Percentiles rank a stretch among this genome's conserved stretches.
These are phyloP conservation scores for Tiliacea citrago DNA, from an alignment of 2,888 invertebrate genomes.

Conservation along the genomic window DNA sequence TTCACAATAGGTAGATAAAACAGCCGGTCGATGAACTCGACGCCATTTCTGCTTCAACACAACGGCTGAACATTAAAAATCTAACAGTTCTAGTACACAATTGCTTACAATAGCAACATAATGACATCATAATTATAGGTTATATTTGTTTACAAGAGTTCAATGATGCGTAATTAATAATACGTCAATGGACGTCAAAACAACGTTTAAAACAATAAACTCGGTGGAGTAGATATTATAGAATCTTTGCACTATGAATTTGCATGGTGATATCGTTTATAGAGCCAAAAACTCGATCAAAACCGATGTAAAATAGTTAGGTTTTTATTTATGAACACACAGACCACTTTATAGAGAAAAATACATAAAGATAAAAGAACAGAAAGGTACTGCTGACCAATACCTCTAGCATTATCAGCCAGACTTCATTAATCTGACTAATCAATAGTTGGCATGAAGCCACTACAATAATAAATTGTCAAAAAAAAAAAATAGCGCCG, in stretches of 20 bases:
- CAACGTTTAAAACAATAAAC: not conserved
- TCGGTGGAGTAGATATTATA: not conserved
- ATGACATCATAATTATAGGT: conserved; percentile 16
- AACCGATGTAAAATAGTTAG: no score
- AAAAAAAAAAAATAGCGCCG: no score
- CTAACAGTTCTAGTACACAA: not conserved
- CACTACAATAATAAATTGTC: no score
- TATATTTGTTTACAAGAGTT: conserved; percentile 1
- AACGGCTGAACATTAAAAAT: not conserved
- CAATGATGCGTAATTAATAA: not conserved
- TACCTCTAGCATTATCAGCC: no score
- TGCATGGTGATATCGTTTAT: no score
- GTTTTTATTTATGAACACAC: no score
- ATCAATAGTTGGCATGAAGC: no score
- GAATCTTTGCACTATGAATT: not conserved
- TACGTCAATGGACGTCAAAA: not conserved
- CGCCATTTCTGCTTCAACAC: conserved; percentile 5
- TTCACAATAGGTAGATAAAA: conserved; percentile 8
- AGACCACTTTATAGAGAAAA: no score
- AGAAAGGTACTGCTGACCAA: no score
- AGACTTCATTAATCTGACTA: no score
- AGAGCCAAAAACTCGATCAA: no score
- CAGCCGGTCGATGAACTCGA: conserved; percentile 35
- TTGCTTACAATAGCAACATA: not conserved
- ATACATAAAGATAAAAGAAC: no score